Evolutionary conservation across 1,140 invertebrate genomes (phyloP), one percentile per base, ranked within the genome.

Genomic region (Ladona fulva): DNA sequence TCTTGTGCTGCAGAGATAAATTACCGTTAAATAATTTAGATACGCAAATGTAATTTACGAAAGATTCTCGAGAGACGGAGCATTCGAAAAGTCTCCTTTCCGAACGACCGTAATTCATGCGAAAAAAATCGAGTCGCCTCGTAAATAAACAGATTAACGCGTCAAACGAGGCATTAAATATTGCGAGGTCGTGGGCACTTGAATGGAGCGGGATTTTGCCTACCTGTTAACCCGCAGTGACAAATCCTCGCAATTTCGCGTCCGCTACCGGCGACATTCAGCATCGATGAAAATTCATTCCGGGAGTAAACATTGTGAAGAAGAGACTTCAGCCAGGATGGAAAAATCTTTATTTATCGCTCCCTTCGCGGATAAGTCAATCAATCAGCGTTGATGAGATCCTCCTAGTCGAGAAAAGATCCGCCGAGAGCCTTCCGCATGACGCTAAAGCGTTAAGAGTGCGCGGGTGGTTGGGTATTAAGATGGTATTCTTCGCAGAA

Each of bases 281-380:
- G 52, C 52, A 66, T 66, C 52, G 52, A 66, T 22, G 52, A 22
- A 22, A 66, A 66, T 22, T 66, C 52, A 66, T 66, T 66, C 52
- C 52, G 52, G 52, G 52, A 66, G 52, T 66, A 66, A 66, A 66
- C 52, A 66, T 66, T 66, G 52, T 66, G 52, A 66, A 12, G 52
- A 22, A 12, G 52, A 22, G 52, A 66, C 52, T 66, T 19, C 52
- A 37, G 29, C 8, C 8, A 1, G 52, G 52, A 66, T 16, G 52
- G 52, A 66, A 66, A 66, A 66, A 66, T 66, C 52, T 66, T 22
- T 66, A 66, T 66, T 66, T 22, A 22, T 66, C 52, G 52, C 52
- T 3, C 52, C 3, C n/a, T 66, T 66, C n/a, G 52, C 14, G 52
- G 52, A 19, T 22, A 5, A 66, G n/a, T 22, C 52, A 66, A 66